Percentiles rank a stretch among this genome's conserved stretches.
phyloP scores from a whole-genome alignment of 2,797 vertebrate genomes.

The Cheirogaleus major region DNA sequence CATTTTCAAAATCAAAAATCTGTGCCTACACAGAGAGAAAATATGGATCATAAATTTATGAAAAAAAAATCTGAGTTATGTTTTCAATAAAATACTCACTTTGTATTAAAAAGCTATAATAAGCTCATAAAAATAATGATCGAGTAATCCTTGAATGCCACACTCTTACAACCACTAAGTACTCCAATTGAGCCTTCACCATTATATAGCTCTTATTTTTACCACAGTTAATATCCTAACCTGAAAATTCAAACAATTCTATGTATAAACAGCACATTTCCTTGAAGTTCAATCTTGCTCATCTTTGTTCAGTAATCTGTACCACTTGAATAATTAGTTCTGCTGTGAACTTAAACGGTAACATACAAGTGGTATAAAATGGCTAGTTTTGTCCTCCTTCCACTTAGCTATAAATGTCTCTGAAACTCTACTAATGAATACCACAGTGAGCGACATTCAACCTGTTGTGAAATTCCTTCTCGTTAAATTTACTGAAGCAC shows the following conservation, averaged over 20 bases:
- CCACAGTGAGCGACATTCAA: background rate
- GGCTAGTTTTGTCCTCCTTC: background rate
- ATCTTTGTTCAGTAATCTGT: background rate
- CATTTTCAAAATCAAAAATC: slow-evolving; percentile 9
- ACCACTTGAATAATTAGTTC: slow-evolving; percentile 37
- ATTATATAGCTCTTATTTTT: background rate
- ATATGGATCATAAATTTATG: background rate
- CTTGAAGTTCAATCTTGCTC: background rate
- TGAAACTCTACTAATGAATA: background rate
- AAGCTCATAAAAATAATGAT: slow-evolving; percentile 3
- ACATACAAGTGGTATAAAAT: background rate
- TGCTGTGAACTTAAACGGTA: background rate
- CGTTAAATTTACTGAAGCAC: slow-evolving; percentile 19
- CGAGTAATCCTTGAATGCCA: background rate
- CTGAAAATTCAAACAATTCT: slow-evolving; percentile 32
- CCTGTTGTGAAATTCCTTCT: background rate
- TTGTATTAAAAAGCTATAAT: background rate
- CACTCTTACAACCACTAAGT: background rate
- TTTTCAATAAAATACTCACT: background rate
- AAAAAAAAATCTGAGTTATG: background rate
- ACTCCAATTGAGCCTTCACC: rapidly evolving
- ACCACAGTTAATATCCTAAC: background rate
- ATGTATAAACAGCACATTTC: background rate
- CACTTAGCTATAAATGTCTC: slow-evolving; percentile 17
- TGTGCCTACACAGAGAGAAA: background rate